Evolutionary conservation across 2,888 invertebrate species (phyloP).

Genomic region (Allacma fusca): DNA sequence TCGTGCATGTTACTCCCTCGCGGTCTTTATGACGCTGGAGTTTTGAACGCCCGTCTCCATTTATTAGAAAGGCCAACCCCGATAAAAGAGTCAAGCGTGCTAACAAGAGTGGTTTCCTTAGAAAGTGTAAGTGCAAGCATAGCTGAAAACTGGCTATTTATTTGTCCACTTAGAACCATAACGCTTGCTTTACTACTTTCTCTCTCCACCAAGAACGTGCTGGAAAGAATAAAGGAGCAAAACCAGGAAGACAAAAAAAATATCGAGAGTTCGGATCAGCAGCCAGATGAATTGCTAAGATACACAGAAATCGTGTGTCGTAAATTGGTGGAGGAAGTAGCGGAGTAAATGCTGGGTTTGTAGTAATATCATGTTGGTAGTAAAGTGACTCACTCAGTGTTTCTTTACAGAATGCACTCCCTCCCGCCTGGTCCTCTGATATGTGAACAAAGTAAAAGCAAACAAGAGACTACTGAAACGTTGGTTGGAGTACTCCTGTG

Average conservation of each 20-base stretch:
- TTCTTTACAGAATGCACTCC: background rate
- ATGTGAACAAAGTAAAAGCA: constrained; percentile 21
- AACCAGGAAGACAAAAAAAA: constrained; percentile 25
- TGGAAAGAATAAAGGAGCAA: background rate
- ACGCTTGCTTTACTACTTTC: background rate
- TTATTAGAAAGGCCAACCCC: constrained; percentile 24
- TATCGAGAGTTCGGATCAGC: constrained; percentile 29
- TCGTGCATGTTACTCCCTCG: too few relatives aligned
- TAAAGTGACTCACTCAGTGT: constrained; percentile 21
- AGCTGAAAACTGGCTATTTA: constrained; percentile 19
- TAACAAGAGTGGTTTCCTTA: background rate
- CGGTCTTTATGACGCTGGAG: too few relatives aligned
- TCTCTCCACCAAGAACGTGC: background rate
- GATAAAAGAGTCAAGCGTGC: constrained; percentile 36
- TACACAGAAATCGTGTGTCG: constrained; percentile 28
- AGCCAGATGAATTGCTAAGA: constrained; percentile 34
- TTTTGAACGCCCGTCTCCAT: constrained; percentile 25
- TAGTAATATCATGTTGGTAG: background rate
- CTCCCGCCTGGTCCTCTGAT: background rate
- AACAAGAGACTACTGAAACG: background rate
- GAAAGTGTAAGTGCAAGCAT: background rate
- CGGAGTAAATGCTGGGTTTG: background rate
- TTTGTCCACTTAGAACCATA: constrained; percentile 20
- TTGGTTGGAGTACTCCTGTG: background rate
- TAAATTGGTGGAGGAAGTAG: constrained; percentile 25